Evolutionary conservation across 2,797 vertebrate species (phyloP).

Genomic region (Picus viridis): DNA sequence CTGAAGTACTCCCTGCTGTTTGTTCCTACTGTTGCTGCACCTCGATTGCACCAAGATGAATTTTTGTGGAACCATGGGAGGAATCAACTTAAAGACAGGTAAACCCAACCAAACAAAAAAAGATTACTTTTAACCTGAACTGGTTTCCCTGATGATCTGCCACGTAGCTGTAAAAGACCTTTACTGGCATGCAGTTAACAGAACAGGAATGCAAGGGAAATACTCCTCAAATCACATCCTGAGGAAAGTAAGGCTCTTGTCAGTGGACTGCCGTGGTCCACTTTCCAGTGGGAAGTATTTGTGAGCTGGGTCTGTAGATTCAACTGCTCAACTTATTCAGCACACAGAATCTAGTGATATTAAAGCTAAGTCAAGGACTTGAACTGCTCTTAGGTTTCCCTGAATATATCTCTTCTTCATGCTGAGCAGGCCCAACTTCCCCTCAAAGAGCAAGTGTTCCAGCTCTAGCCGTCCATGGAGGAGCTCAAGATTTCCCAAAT

Average conservation of each 20-base stretch:
- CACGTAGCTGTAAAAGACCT: not conserved
- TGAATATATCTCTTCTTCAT: not conserved
- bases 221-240: not conserved
- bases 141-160: not conserved
- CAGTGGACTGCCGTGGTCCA: not conserved
- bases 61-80: not conserved
- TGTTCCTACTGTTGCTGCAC: not conserved
- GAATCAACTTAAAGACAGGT: not conserved
- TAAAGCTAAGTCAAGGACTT: not conserved
- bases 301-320: not conserved
- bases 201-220: not conserved
- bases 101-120: not conserved
- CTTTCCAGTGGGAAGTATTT: not conserved
- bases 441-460: not conserved
- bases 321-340: not conserved
- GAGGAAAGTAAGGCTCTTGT: not conserved
- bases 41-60: not conserved
- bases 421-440: not conserved
- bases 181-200: not conserved
- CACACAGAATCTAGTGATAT: not conserved
- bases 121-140: not conserved
- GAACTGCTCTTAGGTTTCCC: not conserved
- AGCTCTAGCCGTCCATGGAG: not conserved
- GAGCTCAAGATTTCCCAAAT: not conserved
- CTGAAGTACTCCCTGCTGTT: not conserved